A percentile compares a stretch with the other conserved stretches of the same genome.
Evolutionary conservation across 2,888 invertebrate genomes (phyloP).

Genomic region (Sinelater perroti): DNA sequence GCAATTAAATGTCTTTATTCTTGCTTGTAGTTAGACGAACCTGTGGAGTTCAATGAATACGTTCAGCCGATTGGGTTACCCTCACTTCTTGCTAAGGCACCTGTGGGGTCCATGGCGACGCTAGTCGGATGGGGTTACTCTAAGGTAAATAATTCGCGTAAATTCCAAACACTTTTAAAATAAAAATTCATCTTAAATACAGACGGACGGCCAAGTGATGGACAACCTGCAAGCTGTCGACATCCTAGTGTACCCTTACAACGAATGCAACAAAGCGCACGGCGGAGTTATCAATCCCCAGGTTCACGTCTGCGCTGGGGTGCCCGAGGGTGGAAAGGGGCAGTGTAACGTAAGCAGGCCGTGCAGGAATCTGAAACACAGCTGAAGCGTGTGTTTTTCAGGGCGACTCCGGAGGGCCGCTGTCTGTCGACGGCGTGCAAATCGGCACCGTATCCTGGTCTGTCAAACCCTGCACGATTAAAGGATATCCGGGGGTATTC

Average conservation of each 20-base stretch:
- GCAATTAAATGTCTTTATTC: too few relatives aligned
- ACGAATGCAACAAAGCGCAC: conserved; percentile 54
- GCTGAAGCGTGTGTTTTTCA: conserved; percentile 32
- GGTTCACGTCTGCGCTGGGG: conserved; percentile 61
- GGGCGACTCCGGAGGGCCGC: conserved; percentile 60
- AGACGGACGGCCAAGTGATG: conserved; percentile 39
- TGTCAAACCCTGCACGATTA: conserved; percentile 58
- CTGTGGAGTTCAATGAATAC: conserved; percentile 13
- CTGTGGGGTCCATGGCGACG: conserved; percentile 44
- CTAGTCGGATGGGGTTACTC: conserved; percentile 58
- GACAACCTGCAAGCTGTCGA: conserved; percentile 56
- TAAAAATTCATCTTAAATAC: background rate
- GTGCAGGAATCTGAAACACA: background rate
- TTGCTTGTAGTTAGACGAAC: conserved; percentile 22
- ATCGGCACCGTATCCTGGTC: conserved; percentile 63
- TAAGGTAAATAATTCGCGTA: background rate
- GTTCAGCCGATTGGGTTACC: conserved; percentile 36
- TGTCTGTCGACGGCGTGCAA: conserved; percentile 55
- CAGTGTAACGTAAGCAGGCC: conserved; percentile 57
- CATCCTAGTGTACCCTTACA: conserved; percentile 56
- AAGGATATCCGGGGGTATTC: conserved; percentile 61
- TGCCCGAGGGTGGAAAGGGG: conserved; percentile 60
- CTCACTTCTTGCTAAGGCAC: background rate
- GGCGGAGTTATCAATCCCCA: conserved; percentile 45
- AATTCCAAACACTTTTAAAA: background rate